Evolutionary conservation across 2,797 vertebrate species (phyloP).

Genomic region (Aphelocoma californica): DNA sequence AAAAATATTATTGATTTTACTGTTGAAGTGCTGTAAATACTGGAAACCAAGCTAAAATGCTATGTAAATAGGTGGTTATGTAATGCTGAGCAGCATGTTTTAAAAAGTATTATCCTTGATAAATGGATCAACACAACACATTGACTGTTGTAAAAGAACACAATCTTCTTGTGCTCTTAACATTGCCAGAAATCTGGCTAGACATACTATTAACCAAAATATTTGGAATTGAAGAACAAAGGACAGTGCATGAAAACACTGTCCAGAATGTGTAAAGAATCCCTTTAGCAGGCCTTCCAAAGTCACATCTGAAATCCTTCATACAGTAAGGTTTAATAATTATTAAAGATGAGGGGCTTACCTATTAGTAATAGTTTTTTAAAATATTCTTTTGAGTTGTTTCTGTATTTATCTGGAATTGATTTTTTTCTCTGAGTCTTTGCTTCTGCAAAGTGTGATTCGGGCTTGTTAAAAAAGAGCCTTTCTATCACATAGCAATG

Average conservation of each 20-base stretch:
- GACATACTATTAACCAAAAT: not conserved
- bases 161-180: not conserved
- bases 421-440: not conserved
- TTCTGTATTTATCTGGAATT: not conserved
- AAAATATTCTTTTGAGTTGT: not conserved
- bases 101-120: not conserved
- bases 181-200: not conserved
- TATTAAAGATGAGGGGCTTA: not conserved
- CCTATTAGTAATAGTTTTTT: not conserved
- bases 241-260: not conserved
- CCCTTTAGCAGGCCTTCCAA: not conserved
- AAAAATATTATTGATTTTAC: not conserved
- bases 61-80: not conserved
- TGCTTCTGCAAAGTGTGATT: not conserved
- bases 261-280: not conserved
- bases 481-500: not conserved
- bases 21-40: not conserved
- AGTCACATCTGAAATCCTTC: not conserved
- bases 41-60: not conserved
- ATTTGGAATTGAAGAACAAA: not conserved
- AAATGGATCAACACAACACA: not conserved
- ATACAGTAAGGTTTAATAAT: not conserved
- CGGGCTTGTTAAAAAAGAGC: not conserved
- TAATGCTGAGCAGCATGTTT: not conserved
- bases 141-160: not conserved